Conservation (phyloP, 2,797 vertebrate species). For the Clarias fuscus region DNA sequence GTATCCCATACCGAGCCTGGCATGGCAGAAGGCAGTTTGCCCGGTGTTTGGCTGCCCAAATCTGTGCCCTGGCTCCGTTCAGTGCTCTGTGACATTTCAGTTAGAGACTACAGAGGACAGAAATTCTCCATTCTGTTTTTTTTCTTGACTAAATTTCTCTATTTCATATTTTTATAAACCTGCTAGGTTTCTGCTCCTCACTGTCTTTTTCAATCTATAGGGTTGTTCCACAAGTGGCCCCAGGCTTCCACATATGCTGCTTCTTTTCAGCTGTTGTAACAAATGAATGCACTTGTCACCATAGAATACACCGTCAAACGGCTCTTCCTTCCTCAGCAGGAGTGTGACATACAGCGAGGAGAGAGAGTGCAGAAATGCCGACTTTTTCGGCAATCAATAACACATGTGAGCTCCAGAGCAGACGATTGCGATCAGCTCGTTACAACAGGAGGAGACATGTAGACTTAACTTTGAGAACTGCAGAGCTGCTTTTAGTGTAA, state of each 20-base stretch:
- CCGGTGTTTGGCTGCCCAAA: constrained; percentile 16
- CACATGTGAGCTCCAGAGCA: constrained; percentile 29
- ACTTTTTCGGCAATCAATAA: constrained; percentile 49
- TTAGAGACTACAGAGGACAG: constrained; percentile 30
- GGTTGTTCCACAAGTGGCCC: constrained; percentile 53
- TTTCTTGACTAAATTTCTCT: neutral
- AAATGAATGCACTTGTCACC: constrained; percentile 62
- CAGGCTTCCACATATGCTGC: constrained; percentile 57
- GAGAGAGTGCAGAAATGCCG: constrained; percentile 49
- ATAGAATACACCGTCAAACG: constrained; percentile 51
- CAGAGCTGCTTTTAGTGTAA: neutral
- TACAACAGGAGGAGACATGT: neutral
- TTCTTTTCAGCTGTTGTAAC: constrained; percentile 54
- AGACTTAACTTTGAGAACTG: neutral
- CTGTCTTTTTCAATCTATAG: constrained; percentile 34
- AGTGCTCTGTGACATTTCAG: constrained; percentile 59
- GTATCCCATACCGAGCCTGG: constrained; percentile 11
- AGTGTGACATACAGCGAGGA: constrained; percentile 40
- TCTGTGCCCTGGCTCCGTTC: constrained; percentile 44
- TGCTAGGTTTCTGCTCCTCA: neutral
- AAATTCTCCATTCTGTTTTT: neutral
- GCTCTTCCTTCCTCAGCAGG: constrained; percentile 45
- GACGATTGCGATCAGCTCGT: neutral
- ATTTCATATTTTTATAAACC: neutral
- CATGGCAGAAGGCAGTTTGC: constrained; percentile 16